phyloP scores from a whole-genome alignment of 2,113 vertebrate genomes.

The Anolis carolinensis region DNA sequence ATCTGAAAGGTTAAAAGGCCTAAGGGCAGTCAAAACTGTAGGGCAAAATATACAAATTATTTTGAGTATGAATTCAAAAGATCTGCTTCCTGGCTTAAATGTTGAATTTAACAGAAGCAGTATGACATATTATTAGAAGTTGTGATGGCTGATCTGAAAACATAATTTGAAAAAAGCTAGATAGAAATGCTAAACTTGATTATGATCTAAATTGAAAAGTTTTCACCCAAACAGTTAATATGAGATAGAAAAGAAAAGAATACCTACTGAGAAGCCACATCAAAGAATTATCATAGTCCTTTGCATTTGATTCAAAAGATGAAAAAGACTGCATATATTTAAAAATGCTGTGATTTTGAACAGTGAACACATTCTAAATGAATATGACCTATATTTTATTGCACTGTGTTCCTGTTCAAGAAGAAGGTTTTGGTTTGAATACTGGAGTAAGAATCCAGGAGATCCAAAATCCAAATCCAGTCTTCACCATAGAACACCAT shows the following conservation, averaged over 20 bases:
- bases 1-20: slow-evolving; percentile 8
- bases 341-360: background rate
- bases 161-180: background rate
- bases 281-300: background rate
- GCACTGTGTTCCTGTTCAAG: background rate
- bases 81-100: background rate
- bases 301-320: background rate
- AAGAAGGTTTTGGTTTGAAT: too few relatives aligned
- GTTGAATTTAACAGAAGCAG: background rate
- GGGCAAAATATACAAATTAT: background rate
- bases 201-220: background rate
- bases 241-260: background rate
- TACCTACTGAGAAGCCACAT: background rate
- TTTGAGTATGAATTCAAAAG: slow-evolving; percentile 2
- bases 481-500: too few relatives aligned
- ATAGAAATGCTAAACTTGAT: background rate
- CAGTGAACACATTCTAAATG: background rate
- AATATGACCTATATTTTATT: background rate
- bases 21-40: background rate
- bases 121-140: background rate
- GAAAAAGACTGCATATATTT: background rate
- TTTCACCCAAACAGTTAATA: background rate
- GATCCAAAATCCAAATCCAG: too few relatives aligned
- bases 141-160: background rate
- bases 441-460: too few relatives aligned